phyloP scores from a whole-genome alignment of 2,888 invertebrate species.

The Trachelus stipa region DNA sequence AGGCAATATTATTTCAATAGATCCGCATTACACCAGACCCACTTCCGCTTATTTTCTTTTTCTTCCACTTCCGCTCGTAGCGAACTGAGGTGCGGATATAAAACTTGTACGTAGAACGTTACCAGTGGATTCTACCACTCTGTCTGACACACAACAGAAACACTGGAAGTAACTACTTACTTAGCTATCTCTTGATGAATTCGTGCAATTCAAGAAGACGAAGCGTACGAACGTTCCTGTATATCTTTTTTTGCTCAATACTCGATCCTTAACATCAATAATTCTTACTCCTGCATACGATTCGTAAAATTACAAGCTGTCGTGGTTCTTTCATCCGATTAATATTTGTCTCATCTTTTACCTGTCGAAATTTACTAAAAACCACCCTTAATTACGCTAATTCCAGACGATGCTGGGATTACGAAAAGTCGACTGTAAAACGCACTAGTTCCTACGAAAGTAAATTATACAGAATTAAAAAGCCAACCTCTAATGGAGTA shows the following conservation, averaged over 20 bases:
- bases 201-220: background rate
- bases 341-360: background rate
- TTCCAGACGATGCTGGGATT: slow-evolving; percentile 39
- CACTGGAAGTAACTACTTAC: background rate
- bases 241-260: background rate
- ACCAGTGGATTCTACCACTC: background rate
- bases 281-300: background rate
- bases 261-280: background rate
- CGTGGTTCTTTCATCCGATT: background rate
- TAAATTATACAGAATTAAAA: slow-evolving; percentile 60
- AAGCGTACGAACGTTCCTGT: background rate
- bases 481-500: slow-evolving; percentile 61
- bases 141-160: background rate
- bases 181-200: background rate
- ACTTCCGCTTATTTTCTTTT: background rate
- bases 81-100: background rate
- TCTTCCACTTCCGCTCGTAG: slow-evolving; percentile 9
- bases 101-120: background rate
- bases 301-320: background rate
- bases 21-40: slow-evolving; percentile 22
- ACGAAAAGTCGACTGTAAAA: slow-evolving; percentile 51
- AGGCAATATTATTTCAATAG: slow-evolving; percentile 49
- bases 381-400: slow-evolving; percentile 26
- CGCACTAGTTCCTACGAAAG: slow-evolving; percentile 45
- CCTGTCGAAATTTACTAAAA: background rate